Evolutionary conservation across 2,113 vertebrate species (phyloP).

Genomic region (Sminthopsis crassicaudata): DNA sequence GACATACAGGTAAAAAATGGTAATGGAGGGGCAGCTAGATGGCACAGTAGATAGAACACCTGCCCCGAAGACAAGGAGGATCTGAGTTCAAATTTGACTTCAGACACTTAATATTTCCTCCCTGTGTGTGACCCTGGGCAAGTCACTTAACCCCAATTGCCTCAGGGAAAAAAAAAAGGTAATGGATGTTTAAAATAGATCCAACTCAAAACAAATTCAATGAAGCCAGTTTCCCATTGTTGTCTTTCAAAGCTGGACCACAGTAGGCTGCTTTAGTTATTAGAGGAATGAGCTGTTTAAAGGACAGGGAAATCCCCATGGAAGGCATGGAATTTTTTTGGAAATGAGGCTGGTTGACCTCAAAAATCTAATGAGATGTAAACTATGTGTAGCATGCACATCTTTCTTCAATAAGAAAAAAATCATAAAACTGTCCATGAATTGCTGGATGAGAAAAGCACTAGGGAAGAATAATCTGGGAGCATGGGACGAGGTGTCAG

Average conservation of each 20-base stretch:
- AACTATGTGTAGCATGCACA: neutral
- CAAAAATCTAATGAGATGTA: neutral
- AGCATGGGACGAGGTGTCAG: neutral
- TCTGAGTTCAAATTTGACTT: no score
- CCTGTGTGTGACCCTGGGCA: no score
- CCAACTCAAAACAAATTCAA: neutral
- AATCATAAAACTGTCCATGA: neutral
- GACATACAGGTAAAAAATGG: neutral
- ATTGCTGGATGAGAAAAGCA: neutral
- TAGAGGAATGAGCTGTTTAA: conserved; percentile 38
- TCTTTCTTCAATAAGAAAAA: neutral
- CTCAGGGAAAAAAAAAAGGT: no score
- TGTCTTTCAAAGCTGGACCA: conserved; percentile 8
- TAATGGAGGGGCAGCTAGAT: neutral
- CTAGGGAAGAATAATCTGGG: neutral
- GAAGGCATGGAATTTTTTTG: neutral
- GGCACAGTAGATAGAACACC: no score
- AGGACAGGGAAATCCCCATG: neutral
- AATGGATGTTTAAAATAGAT: neutral
- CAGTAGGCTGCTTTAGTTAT: conserved; percentile 40
- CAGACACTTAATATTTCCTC: no score
- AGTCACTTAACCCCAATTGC: no score
- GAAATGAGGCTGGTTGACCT: neutral
- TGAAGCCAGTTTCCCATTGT: neutral
- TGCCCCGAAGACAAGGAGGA: no score